A percentile compares a stretch with the other conserved stretches of the same genome.
Conservation (phyloP, 2,888 invertebrate genomes). For the Stegophylla sp. region DNA sequence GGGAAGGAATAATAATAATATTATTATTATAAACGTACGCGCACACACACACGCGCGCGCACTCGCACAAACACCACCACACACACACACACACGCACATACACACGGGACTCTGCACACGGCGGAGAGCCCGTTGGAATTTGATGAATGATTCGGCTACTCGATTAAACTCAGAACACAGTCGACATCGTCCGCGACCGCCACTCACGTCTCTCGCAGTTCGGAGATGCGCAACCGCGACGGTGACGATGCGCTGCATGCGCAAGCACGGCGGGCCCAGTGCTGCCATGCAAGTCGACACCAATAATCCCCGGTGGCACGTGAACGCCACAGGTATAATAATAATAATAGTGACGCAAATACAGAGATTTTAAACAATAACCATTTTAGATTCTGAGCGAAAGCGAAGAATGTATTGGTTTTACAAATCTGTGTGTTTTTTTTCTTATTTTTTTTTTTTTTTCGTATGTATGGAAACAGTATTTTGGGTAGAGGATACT, state of each 20-base stretch:
- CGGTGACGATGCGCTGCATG: not conserved
- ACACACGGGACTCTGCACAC: not conserved
- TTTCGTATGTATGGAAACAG: too few species aligned
- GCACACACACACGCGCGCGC: not conserved
- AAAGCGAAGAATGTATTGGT: too few species aligned
- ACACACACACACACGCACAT: not conserved
- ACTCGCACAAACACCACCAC: not conserved
- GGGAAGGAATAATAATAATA: constrained; percentile 21
- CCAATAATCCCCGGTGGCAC: not conserved
- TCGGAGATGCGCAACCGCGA: constrained; percentile 33
- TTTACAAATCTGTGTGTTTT: too few species aligned
- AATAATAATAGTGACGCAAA: too few species aligned
- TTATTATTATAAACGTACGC: not conserved
- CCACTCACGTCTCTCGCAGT: not conserved
- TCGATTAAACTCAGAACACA: not conserved
- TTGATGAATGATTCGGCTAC: constrained; percentile 29
- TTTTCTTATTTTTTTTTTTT: too few species aligned
- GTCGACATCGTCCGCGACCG: not conserved
- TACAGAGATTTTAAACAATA: too few species aligned
- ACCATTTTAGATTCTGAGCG: too few species aligned
- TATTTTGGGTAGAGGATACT: too few species aligned
- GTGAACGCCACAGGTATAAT: too few species aligned
- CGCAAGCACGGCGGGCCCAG: not conserved
- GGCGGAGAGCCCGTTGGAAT: constrained; percentile 14
- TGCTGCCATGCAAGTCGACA: not conserved